Evolutionary conservation across 2,888 invertebrate species (phyloP).

Genomic region (Ctenicera cuprea): DNA sequence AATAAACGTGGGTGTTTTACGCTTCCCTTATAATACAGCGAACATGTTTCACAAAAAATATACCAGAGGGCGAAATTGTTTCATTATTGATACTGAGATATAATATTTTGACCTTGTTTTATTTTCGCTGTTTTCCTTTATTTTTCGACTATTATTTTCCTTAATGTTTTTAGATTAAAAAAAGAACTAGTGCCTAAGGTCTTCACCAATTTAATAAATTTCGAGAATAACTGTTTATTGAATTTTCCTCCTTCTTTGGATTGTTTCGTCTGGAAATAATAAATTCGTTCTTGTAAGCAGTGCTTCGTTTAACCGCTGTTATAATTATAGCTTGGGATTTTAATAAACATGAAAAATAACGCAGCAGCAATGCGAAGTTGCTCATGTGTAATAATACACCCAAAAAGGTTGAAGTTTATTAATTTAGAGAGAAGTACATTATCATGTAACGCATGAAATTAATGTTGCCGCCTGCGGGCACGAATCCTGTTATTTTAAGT

Average conservation of each 20-base stretch:
- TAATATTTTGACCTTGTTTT: no score
- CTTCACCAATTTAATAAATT: no score
- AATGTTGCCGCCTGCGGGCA: constrained; percentile 16
- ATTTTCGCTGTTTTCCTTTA: no score
- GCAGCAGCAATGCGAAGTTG: not conserved
- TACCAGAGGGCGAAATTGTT: no score
- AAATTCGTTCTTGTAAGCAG: not conserved
- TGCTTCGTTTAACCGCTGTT: constrained; percentile 9
- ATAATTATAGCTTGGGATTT: constrained; percentile 15
- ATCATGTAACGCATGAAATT: constrained; percentile 14
- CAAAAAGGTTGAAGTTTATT: constrained; percentile 16
- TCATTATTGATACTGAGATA: no score
- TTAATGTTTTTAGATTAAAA: no score
- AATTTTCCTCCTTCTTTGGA: not conserved
- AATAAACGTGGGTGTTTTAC: no score
- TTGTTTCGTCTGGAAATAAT: constrained; percentile 6
- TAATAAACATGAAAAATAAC: constrained; percentile 21
- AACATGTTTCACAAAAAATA: no score
- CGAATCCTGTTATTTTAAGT: not conserved
- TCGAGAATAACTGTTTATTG: not conserved
- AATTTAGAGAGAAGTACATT: constrained; percentile 25
- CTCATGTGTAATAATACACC: constrained; percentile 12
- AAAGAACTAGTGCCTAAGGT: no score
- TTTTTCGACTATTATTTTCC: no score
- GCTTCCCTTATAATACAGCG: no score